phyloP scores from a whole-genome alignment of 2,113 vertebrate genomes.

The Passer montanus region DNA sequence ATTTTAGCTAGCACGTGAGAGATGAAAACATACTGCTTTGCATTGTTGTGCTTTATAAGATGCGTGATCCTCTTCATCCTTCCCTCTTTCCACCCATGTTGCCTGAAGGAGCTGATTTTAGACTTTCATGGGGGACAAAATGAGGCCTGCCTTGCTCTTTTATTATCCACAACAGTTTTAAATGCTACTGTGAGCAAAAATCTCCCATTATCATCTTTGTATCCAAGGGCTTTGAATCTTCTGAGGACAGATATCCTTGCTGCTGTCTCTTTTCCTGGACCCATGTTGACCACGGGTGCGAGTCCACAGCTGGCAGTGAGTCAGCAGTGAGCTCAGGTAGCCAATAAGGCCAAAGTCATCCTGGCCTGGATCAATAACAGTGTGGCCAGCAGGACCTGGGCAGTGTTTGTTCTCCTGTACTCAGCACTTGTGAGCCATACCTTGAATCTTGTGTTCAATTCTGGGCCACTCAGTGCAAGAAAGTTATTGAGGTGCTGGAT shows the following conservation, averaged over 20 bases:
- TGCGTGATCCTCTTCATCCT: not conserved
- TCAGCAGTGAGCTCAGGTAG: not conserved
- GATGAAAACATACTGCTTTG: not conserved
- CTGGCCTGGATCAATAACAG: not conserved
- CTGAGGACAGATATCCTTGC: not conserved
- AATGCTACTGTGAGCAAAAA: not conserved
- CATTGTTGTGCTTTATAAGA: not conserved
- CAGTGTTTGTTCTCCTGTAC: not conserved
- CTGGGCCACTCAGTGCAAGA: not conserved
- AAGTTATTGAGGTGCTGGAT: not conserved
- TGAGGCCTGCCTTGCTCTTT: not conserved
- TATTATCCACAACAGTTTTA: not conserved
- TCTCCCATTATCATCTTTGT: not conserved
- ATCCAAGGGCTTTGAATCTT: not conserved
- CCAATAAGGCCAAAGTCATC: not conserved
- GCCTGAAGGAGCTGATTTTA: not conserved
- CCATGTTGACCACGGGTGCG: accelerated
- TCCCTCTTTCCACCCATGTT: not conserved
- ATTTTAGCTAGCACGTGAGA: not conserved
- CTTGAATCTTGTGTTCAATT: not conserved
- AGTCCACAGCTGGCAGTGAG: not conserved
- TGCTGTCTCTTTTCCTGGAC: not conserved
- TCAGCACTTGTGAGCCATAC: not conserved
- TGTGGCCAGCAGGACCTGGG: not conserved
- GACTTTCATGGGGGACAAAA: not conserved